Evolutionary conservation across 2,888 invertebrate genomes (phyloP), one percentile per base, ranked within the genome.

Genomic region (Agrochola lychnidis): DNA sequence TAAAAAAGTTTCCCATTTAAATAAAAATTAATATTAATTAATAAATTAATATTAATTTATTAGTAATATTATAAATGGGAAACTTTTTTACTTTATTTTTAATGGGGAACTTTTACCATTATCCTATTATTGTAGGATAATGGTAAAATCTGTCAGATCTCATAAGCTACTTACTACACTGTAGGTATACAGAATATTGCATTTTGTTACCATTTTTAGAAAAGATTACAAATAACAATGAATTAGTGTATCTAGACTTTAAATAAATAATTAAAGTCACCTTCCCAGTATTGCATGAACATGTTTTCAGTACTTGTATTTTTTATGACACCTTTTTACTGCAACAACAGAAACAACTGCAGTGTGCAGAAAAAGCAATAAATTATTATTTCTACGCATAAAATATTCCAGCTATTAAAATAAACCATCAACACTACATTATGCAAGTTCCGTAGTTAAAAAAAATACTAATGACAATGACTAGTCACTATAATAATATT

Each of bases 391-490:
- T 74, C 0, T 14, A 42, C 30, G 7, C 25, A 62, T 48, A 53
- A n/a, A 56, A 48, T 36, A 22, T 73, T 71, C 6, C 40, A 51
- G 66, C 30, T 36, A 40, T 36, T 22, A 51, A 51, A 71, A 42
- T 45, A 19, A 57, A 62, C 9, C 14, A 56, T 45, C 9, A 22
- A 71, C 25, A 51, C 30, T 19, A 1, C 22, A 4, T 59, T 42
- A 0, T n/a, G 25, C 30, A 78, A 79, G 56, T 64, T 53, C 25
- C 63, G n/a, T 67, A 36, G 57, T 68, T 25, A 51, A 42, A 62
- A 78, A 78, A 59, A 36, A 70, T 42, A 70, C 59, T 71, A 73
- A 71, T 64, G 51, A 64, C 59, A 63, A 53, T 57, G 36, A 67
- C 61, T 70, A 48, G 48, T 70, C n/a, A 69, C 48, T 36, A 10